phyloP scores from a whole-genome alignment of 2,888 invertebrate genomes.

The Harmothoe impar region DNA sequence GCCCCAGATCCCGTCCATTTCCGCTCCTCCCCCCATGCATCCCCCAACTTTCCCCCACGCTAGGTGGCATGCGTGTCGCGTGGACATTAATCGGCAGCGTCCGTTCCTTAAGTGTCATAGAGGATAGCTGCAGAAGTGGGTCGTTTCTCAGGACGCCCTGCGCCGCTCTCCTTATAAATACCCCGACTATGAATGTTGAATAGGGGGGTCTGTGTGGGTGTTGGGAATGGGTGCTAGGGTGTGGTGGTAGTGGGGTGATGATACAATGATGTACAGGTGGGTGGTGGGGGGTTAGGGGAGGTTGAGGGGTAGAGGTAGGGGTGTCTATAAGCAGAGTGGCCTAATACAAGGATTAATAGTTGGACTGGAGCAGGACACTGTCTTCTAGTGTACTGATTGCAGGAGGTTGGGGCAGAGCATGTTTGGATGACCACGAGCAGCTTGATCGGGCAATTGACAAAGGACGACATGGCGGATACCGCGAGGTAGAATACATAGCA shows the following conservation, averaged over 20 bases:
- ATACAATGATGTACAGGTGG: not conserved
- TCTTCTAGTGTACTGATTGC: no score
- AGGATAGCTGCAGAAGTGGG: not conserved
- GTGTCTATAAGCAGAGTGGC: not conserved
- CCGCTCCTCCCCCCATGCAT: not conserved
- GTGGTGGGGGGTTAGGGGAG: no score
- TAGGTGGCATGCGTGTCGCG: not conserved
- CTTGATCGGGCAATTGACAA: no score
- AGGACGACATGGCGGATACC: no score
- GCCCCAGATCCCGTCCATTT: not conserved
- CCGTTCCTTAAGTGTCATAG: slow-evolving; percentile 16
- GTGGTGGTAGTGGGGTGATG: not conserved
- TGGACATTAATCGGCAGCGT: not conserved
- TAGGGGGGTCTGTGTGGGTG: not conserved
- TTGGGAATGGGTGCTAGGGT: not conserved
- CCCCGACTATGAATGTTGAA: not conserved
- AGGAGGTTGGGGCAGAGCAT: no score
- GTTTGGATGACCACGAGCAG: no score
- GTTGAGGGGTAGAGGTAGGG: no score
- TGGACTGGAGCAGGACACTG: no score
- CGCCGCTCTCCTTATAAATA: no score
- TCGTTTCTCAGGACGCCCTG: not conserved
- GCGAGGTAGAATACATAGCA: no score
- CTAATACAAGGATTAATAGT: not conserved
- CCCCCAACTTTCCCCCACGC: not conserved